Evolutionary conservation across 2,797 vertebrate species (phyloP).

Genomic region (Siniperca undulata): DNA sequence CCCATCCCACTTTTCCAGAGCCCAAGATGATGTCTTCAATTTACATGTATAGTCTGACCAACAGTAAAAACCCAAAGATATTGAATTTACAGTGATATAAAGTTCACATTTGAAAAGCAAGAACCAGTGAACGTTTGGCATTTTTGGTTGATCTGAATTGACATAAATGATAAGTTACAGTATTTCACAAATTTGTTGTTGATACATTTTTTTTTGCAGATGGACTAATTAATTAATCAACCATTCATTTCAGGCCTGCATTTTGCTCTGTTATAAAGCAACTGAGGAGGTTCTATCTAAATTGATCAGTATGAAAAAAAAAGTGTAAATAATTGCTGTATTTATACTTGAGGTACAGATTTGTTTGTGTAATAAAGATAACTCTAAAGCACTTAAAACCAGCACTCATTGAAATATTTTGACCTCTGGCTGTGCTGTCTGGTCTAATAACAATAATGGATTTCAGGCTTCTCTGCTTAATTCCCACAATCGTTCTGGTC

Average conservation of each 20-base stretch:
- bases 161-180: neutral
- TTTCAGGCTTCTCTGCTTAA: neutral
- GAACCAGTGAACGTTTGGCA: neutral
- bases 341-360: neutral
- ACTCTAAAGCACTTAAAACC: neutral
- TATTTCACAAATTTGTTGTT: neutral
- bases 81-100: neutral
- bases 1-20: no score
- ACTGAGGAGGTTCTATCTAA: neutral
- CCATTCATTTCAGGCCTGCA: no score
- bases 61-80: no score
- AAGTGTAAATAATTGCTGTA: neutral
- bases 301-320: neutral
- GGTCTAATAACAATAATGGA: neutral
- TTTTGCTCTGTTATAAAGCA: neutral
- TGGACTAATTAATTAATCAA: neutral
- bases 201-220: neutral
- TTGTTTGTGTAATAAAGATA: neutral
- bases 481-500: constrained; percentile 45
- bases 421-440: neutral
- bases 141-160: no score
- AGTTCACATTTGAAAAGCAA: neutral
- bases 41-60: no score
- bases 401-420: neutral
- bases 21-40: no score